Conservation (phyloP, 2,113 vertebrate species). For the Euleptes europaea region DNA sequence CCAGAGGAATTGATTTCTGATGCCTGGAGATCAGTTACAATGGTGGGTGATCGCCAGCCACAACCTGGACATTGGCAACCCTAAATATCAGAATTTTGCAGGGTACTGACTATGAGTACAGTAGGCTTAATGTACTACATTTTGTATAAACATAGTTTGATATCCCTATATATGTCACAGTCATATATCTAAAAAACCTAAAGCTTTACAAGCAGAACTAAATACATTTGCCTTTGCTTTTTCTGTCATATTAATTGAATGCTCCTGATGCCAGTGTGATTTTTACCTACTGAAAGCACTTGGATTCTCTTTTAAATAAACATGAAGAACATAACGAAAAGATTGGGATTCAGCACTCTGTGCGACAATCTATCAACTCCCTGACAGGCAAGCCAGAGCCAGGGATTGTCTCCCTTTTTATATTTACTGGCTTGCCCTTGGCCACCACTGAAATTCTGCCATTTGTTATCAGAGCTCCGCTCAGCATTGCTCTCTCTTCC, state of each 20-base stretch:
- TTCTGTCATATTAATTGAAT: not conserved
- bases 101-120: no score
- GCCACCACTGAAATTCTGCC: slow-evolving; percentile 21
- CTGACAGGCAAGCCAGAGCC: slow-evolving; percentile 14
- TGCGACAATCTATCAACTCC: slow-evolving; percentile 34
- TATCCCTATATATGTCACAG: no score
- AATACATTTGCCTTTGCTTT: not conserved
- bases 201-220: not conserved
- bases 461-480: slow-evolving; percentile 35
- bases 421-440: slow-evolving; percentile 49
- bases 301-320: slow-evolving; percentile 30
- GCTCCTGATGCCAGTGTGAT: not conserved
- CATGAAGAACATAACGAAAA: slow-evolving; percentile 20
- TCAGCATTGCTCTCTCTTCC: slow-evolving; percentile 11
- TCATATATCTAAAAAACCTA: not conserved
- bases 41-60: no score
- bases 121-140: no score
- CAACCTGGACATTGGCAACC: no score
- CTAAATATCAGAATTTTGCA: no score
- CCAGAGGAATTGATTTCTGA: no score
- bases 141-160: no score
- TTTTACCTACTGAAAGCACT: not conserved
- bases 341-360: slow-evolving; percentile 11
- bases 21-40: no score
- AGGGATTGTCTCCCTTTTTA: slow-evolving; percentile 23